Percentiles rank a stretch among this genome's conserved stretches.
Conservation (phyloP, 2,888 invertebrate genomes). For the Mythimna ferrago region DNA sequence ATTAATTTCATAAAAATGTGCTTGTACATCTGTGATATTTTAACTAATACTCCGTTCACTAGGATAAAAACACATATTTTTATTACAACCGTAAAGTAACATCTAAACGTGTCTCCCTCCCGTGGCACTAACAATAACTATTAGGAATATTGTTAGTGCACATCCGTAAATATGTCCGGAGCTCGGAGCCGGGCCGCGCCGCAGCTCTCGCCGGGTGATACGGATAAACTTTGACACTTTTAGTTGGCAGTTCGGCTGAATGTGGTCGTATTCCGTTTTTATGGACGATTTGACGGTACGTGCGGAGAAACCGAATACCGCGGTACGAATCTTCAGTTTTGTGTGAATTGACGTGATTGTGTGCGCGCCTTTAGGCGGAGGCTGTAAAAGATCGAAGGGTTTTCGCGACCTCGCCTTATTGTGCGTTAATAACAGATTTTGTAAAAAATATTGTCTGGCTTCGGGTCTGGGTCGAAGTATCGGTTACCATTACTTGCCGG, state of each 20-base stretch:
- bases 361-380: conserved; percentile 1
- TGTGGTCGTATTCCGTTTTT: conserved; percentile 62
- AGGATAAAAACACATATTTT: too few species aligned
- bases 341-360: conserved; percentile 29
- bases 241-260: conserved; percentile 54
- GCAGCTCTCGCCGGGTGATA: conserved; percentile 54
- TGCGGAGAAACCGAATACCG: conserved; percentile 50
- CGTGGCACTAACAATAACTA: conserved; percentile 56
- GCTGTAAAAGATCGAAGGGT: conserved; percentile 3
- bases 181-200: neutral
- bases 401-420: neutral
- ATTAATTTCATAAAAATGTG: too few species aligned
- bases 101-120: conserved; percentile 17
- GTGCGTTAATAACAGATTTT: neutral
- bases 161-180: conserved; percentile 61
- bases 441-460: neutral
- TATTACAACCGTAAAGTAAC: conserved; percentile 16
- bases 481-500: neutral
- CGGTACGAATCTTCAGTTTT: conserved; percentile 33
- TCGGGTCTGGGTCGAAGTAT: neutral
- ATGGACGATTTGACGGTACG: conserved; percentile 60
- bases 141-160: conserved; percentile 65
- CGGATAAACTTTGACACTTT: conserved; percentile 62
- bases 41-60: too few species aligned
- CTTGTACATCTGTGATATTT: too few species aligned